These are phyloP conservation scores for Melitaea cinxia DNA, from an alignment of 1,140 invertebrate species.

Conservation along the genomic window DNA sequence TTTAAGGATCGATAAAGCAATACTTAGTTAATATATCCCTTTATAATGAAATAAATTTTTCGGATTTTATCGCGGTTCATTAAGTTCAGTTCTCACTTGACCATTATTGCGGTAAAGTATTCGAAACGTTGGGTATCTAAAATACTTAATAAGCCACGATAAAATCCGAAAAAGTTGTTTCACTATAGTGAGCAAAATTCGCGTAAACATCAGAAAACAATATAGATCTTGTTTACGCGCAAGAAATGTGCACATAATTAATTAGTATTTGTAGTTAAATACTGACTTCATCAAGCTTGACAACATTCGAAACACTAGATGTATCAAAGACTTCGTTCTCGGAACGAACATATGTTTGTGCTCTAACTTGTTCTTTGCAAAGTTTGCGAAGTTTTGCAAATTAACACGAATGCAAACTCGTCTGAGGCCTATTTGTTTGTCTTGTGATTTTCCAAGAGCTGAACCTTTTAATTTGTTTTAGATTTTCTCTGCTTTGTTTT, in stretches of 20 bases:
- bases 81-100: too few relatives aligned
- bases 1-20: too few relatives aligned
- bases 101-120: too few relatives aligned
- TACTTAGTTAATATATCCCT: too few relatives aligned
- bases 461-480: slow-evolving; percentile 8
- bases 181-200: too few relatives aligned
- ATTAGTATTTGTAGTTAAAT: neutral
- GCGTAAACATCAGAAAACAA: too few relatives aligned
- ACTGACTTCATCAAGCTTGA: neutral
- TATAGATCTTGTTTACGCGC: too few relatives aligned
- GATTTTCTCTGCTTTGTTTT: neutral
- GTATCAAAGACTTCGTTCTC: slow-evolving; percentile 14
- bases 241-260: neutral
- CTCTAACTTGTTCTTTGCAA: slow-evolving; percentile 18
- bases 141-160: too few relatives aligned
- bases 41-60: too few relatives aligned
- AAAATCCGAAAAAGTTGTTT: too few relatives aligned
- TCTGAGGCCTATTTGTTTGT: slow-evolving; percentile 20
- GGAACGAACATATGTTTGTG: slow-evolving; percentile 9
- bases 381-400: slow-evolving; percentile 23
- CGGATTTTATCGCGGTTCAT: too few relatives aligned
- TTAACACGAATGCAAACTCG: slow-evolving; percentile 22
- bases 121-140: neutral
- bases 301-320: neutral
- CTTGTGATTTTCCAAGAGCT: slow-evolving; percentile 18